Base-by-base conservation (phyloP, 2,113 vertebrate species). In the Peromyscus leucopus region DNA sequence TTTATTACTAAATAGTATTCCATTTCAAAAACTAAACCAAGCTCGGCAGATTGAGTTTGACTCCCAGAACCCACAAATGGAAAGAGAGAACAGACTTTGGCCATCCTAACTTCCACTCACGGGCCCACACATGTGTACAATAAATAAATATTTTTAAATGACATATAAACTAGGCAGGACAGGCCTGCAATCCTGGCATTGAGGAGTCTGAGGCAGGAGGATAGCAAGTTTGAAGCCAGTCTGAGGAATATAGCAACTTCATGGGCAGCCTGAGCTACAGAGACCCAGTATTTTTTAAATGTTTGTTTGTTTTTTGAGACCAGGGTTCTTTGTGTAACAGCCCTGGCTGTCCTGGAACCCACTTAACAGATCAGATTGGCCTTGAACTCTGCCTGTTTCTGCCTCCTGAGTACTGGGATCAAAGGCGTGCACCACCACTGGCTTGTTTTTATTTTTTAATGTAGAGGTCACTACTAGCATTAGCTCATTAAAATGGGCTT, bases 401-500 rank as follows among this genome's bases (percentile, higher is more conserved):
- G 36, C 71, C 63, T 65, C 33, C 71, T 1, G 7, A 39, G 19
- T 74, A 19, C 3, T 9, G n/a, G 71, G n/a, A 39, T 2, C n/a
- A 74, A 74, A 74, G 71, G 71, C 17, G 0, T 19, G n/a, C n/a
- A 39, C 19, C 2, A 10, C n/a, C 71, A 74, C 19, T 74, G 71
- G 9, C 71, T 19, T 33, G 67, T 69, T 69, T 76, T 83, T 46
- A 8, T 24, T 63, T 28, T 42, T 84, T 26, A 75, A 92, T 1
- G 17, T 4, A 93, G 74, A 46, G 96, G 88, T 92, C 89, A 86
- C 11, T 85, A 96, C 61, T 96, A 90, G n/a, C 51, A 83, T 26
- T 46, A 74, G 26, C 4, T 67, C 22, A 95, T 79, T 78, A 88
- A 95, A 96, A 92, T 3, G 72, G n/a, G 11, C 28, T 83, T 93